Evolutionary conservation across 2,113 vertebrate species (phyloP), one percentile per base, ranked within the genome.

Genomic region (Cnemophilus loriae): DNA sequence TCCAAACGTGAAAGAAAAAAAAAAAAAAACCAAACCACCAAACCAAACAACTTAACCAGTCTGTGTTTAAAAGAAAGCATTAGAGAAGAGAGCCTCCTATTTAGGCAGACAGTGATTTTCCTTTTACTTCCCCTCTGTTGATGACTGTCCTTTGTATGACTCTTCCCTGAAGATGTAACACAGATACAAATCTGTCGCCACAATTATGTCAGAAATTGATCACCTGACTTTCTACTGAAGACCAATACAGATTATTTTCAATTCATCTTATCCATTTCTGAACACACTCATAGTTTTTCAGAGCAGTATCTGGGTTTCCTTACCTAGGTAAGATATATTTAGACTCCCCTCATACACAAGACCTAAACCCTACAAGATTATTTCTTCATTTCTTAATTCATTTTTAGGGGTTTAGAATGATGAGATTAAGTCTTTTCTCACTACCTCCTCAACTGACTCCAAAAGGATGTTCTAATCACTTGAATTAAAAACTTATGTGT

Each of bases 131-230:
- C 56, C 28, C 46, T 59, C 15, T 76, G 9, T 6, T 77, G 30
- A 39, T 20, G 30, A 60, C 33, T 22, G 13, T 44, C 84, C 47
- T 83, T 83, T 76, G 44, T 13, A n/a, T 69, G 82, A 37, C 39
- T 94, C 63, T 71, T 52, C 26, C 33, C 64, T 42, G 65, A 89
- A 78, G 37, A 87, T 44, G 17, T 42, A 60, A 68, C 42, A 59
- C 32, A 52, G 60, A 85, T 32, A 57, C 26, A 86, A 39, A 78
- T 55, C 76, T 80, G n/a, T 73, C 39, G 84, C 41, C 35, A 80
- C 47, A 92, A 23, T 70, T 65, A 95, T 86, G 90, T 44, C 35
- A 68, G 79, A 91, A 96, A 94, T 16, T 63, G 64, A 61, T 92
- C 39, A 64, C 16, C 67, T 92, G 80, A 77, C 27, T 78, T 71